These are phyloP conservation scores for Cynaeus angustus DNA, from an alignment of 2,888 invertebrate genomes.

Conservation along the genomic window DNA sequence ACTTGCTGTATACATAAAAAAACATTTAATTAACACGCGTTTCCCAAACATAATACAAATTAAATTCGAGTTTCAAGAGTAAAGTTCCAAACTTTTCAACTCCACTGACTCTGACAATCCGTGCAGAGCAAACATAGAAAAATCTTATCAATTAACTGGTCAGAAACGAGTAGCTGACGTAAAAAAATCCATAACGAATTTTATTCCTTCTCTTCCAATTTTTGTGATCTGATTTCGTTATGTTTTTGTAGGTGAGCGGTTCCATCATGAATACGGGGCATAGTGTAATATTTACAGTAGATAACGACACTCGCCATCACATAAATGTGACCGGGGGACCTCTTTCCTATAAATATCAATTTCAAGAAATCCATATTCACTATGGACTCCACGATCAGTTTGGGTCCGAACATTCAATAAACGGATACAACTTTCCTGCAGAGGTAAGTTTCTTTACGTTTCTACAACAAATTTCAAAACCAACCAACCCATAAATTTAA, in stretches of 20 bases:
- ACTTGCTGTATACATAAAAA: neutral
- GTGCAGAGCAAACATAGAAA: neutral
- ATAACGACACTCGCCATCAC: slow-evolving; percentile 87
- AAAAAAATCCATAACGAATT: neutral
- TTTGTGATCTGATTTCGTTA: slow-evolving; percentile 13
- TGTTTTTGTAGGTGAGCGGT: slow-evolving; percentile 85
- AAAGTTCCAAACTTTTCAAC: neutral
- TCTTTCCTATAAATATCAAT: slow-evolving; percentile 94
- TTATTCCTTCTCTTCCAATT: slow-evolving; percentile 4
- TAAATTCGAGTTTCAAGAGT: slow-evolving; percentile 1
- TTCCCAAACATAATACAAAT: slow-evolving; percentile 2
- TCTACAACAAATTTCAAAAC: slow-evolving; percentile 12
- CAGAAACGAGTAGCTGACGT: neutral
- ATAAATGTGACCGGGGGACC: slow-evolving; percentile 98
- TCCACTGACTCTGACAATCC: neutral
- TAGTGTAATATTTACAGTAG: slow-evolving; percentile 93
- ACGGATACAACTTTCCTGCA: slow-evolving; percentile 96
- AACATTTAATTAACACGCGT: slow-evolving; percentile 8
- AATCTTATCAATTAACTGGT: slow-evolving; percentile 2
- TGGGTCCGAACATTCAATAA: slow-evolving; percentile 98
- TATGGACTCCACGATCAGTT: slow-evolving; percentile 93
- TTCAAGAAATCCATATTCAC: slow-evolving; percentile 96
- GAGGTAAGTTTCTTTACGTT: slow-evolving; percentile 81
- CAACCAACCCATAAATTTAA: slow-evolving; percentile 34
- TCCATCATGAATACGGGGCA: slow-evolving; percentile 95